These are phyloP conservation scores for Rhegmatorhina hoffmannsi DNA, from an alignment of 2,113 vertebrate genomes.

Conservation along the genomic window DNA sequence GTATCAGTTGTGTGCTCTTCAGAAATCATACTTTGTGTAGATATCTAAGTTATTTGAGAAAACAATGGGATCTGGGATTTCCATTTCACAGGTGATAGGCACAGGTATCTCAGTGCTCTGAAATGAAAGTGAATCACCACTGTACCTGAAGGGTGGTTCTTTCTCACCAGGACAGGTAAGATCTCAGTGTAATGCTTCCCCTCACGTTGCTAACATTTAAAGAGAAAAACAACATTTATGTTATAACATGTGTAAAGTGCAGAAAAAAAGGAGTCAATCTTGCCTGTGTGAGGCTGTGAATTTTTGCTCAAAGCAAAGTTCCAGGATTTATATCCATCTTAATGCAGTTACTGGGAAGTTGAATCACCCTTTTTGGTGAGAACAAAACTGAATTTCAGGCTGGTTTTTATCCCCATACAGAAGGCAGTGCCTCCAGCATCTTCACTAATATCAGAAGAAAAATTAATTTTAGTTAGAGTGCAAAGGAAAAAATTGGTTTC, in stretches of 20 bases:
- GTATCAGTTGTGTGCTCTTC: neutral
- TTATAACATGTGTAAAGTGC: neutral
- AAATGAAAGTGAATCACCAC: neutral
- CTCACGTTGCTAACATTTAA: neutral
- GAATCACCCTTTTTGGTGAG: neutral
- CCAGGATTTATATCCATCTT: neutral
- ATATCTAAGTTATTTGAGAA: neutral
- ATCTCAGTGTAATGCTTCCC: neutral
- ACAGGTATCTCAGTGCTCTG: neutral
- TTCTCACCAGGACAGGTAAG: neutral
- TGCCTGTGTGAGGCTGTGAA: accelerated
- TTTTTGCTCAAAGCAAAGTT: neutral
- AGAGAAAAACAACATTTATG: neutral
- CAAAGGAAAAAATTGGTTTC: neutral
- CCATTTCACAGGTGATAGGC: neutral
- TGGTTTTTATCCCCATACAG: neutral
- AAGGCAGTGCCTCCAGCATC: neutral
- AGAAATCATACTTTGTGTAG: neutral
- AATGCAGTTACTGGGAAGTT: neutral
- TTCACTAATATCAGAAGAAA: neutral
- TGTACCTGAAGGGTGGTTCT: neutral
- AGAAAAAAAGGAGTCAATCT: neutral
- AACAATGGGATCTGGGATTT: neutral
- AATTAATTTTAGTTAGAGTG: conserved; percentile 9
- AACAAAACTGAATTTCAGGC: neutral